These are phyloP conservation scores for Hirtodrosophila confusa DNA, from an alignment of 2,888 invertebrate species.

Conservation along the genomic window DNA sequence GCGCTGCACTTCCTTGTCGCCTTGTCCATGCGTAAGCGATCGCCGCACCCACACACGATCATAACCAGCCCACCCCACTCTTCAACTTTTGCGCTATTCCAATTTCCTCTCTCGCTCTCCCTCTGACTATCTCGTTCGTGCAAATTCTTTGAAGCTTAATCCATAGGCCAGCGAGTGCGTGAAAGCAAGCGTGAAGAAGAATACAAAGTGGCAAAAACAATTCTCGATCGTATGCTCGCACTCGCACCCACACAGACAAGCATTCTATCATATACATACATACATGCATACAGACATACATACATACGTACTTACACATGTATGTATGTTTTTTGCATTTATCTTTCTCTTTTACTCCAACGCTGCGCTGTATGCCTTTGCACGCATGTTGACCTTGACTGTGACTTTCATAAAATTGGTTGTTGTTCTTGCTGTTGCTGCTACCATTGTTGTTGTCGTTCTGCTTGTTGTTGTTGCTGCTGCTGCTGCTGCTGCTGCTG, in stretches of 20 bases:
- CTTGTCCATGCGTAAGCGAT: conserved; percentile 24
- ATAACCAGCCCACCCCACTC: conserved; percentile 6
- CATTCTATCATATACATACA: conserved; percentile 4
- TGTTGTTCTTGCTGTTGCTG: conserved; percentile 40
- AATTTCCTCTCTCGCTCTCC: conserved; percentile 4
- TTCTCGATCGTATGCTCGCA: conserved; percentile 38
- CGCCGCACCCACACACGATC: conserved; percentile 42
- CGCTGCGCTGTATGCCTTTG: conserved; percentile 40
- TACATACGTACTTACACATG: no score
- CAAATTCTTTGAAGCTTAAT: conserved; percentile 50
- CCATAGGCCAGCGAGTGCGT: conserved; percentile 45
- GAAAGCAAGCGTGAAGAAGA: conserved; percentile 56
- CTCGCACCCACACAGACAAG: conserved; percentile 20
- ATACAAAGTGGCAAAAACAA: conserved; percentile 16
- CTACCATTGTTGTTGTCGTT: conserved; percentile 21
- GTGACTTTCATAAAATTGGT: conserved; percentile 79
- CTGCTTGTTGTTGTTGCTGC: conserved; percentile 15
- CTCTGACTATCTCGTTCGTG: conserved; percentile 9
- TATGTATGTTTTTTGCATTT: conserved; percentile 6
- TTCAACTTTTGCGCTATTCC: not conserved
- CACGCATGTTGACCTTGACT: conserved; percentile 81
- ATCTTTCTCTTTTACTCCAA: conserved; percentile 26
- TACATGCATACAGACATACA: conserved; percentile 1
- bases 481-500: conserved; percentile 18
- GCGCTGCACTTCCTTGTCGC: conserved; percentile 49